Evolutionary conservation across 2,888 invertebrate genomes (phyloP).

Genomic region (Drosophila yooni): DNA sequence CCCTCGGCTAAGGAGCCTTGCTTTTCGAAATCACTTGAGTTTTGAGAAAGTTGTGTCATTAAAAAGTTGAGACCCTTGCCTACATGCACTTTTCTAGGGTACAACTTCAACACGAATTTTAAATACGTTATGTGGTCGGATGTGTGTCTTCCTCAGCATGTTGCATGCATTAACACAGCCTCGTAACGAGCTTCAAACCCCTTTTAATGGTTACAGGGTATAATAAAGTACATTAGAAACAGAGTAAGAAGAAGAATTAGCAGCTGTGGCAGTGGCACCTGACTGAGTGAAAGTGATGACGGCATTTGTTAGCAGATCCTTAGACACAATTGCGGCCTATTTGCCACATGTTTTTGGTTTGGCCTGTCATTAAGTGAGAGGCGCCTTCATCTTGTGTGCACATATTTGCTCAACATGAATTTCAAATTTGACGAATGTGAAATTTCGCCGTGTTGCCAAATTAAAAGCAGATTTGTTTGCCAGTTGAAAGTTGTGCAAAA

Average conservation of each 20-base stretch:
- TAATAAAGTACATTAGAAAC: conserved; percentile 33
- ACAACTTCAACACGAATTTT: background rate
- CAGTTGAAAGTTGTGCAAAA: conserved; percentile 29
- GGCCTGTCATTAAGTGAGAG: conserved; percentile 42
- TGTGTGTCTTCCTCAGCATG: background rate
- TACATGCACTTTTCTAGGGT: background rate
- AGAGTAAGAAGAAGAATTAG: conserved; percentile 2
- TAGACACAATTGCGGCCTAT: conserved; percentile 41
- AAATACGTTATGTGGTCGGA: background rate
- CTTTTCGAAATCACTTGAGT: background rate
- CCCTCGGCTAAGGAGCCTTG: fast-evolving
- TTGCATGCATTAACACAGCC: background rate
- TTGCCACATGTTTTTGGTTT: conserved; percentile 52
- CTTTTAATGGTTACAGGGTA: conserved; percentile 7
- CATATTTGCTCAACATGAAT: conserved; percentile 53
- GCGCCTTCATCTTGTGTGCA: background rate
- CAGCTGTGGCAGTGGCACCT: conserved; percentile 13
- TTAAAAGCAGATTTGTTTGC: conserved; percentile 71
- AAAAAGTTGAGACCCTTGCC: too few relatives aligned
- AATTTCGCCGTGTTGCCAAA: conserved; percentile 44
- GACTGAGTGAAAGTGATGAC: conserved; percentile 65
- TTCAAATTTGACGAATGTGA: conserved; percentile 34
- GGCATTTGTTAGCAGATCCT: conserved; percentile 57
- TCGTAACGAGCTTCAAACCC: background rate
- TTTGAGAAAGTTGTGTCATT: background rate